Percentiles rank a stretch among this genome's conserved stretches.
Evolutionary conservation across 1,140 invertebrate genomes (phyloP).

Genomic region (Drosophila guanche): DNA sequence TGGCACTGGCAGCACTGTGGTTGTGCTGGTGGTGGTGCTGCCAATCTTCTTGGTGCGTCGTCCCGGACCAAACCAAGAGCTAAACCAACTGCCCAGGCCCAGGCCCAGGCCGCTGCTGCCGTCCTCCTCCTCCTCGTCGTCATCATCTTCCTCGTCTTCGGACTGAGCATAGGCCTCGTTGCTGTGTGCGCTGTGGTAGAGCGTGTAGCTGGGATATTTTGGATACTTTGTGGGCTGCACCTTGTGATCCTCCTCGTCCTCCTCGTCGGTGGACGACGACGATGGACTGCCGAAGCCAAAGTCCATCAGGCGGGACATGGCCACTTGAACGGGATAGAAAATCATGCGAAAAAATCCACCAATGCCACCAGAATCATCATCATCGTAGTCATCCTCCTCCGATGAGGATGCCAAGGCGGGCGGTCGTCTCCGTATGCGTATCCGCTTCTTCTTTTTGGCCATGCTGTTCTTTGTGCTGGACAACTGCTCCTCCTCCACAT

Average conservation of each 20-base stretch:
- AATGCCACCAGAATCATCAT: constrained; percentile 46
- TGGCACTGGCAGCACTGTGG: constrained; percentile 34
- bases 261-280: constrained; percentile 16
- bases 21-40: constrained; percentile 35
- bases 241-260: constrained; percentile 30
- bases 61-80: constrained; percentile 71
- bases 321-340: constrained; percentile 76
- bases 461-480: constrained; percentile 55
- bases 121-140: constrained; percentile 25
- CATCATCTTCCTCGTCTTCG: constrained; percentile 1
- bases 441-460: constrained; percentile 52
- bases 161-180: constrained; percentile 40
- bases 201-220: constrained; percentile 71
- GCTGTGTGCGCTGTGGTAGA: constrained; percentile 72
- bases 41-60: constrained; percentile 69
- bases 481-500: neutral
- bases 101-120: constrained; percentile 42
- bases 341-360: constrained; percentile 76
- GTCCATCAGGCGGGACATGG: constrained; percentile 69
- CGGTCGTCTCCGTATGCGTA: constrained; percentile 62
- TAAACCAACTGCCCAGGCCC: constrained; percentile 66
- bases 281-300: constrained; percentile 29
- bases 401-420: constrained; percentile 23
- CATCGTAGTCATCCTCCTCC: constrained; percentile 53
- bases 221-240: constrained; percentile 10